Percentiles rank a stretch among this genome's conserved stretches.
phyloP scores from a whole-genome alignment of 2,888 invertebrate species.

The Ormyrus rosae region DNA sequence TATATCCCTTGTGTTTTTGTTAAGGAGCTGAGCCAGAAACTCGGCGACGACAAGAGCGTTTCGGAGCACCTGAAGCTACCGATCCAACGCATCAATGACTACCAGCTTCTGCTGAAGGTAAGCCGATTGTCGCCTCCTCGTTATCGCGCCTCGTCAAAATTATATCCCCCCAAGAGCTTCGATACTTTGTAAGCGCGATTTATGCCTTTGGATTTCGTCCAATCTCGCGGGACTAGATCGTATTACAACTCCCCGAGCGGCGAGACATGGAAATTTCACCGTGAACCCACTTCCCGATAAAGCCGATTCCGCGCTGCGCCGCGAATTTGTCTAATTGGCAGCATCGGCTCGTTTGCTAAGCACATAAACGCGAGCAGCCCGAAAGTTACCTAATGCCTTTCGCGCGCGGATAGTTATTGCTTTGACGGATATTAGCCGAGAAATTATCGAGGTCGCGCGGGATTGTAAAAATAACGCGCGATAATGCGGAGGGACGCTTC shows the following conservation, averaged over 20 bases:
- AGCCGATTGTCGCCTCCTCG: conserved; percentile 52
- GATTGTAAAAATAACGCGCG: too few relatives aligned
- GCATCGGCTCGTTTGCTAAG: too few relatives aligned
- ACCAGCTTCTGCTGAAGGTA: conserved; percentile 95
- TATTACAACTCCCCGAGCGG: conserved; percentile 42
- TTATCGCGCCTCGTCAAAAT: neutral
- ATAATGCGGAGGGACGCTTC: too few relatives aligned
- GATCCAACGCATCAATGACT: conserved; percentile 96
- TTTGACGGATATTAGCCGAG: too few relatives aligned
- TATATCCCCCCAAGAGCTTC: neutral
- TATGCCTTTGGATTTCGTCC: conserved; percentile 44
- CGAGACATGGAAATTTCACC: conserved; percentile 8
- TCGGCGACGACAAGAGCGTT: conserved; percentile 92
- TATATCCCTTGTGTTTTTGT: conserved; percentile 13
- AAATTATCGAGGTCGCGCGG: too few relatives aligned
- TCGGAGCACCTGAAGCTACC: conserved; percentile 95
- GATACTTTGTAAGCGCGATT: conserved; percentile 33
- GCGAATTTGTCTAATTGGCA: neutral
- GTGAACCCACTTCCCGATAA: neutral
- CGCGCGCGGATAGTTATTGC: too few relatives aligned
- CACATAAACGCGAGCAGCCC: too few relatives aligned
- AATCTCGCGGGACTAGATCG: conserved; percentile 45
- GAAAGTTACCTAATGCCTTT: too few relatives aligned
- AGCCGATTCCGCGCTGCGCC: too few relatives aligned
- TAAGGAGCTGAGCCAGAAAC: conserved; percentile 89